Evolutionary conservation across 2,888 invertebrate genomes (phyloP), one percentile per base, ranked within the genome.

Genomic region (Magallana nippona): DNA sequence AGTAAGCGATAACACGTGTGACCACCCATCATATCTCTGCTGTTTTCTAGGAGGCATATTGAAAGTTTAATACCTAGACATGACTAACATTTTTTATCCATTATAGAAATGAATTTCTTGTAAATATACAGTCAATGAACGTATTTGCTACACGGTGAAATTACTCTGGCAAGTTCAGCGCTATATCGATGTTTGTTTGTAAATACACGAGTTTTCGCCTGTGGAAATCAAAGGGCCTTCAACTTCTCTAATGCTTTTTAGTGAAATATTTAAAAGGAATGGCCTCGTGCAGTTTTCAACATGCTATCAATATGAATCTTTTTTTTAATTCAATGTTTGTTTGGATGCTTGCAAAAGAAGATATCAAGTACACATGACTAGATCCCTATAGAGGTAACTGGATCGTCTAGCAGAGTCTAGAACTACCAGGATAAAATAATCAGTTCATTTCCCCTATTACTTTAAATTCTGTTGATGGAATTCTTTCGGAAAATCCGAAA

Each of bases 31-130:
- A 71, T 71, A 71, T 71, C 27, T 27, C 15, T 32, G 71, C 27
- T 15, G 13, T 71, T 71, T 71, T 32, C 71, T 32, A 13, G 22
- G 71, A 71, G 32, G 71, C 71, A 27, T 15, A 71, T 71, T 32
- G 22, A 32, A 44, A 44, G 44, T 44, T 44, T 44, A 44, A 44
- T 5, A 44, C 5, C 44, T 44, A 71, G 22, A 71, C 32, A 71
- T 15, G 71, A 71, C 13, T 27, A 1, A 71, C 71, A 71, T 71
- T 32, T 44, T 44, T 71, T 32, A 15, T 71, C 27, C 71, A 71
- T 71, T 71, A 44, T 44, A 71, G 71, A 32, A 71, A 71, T 71
- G 71, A 71, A 27, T 71, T 71, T 71, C 71, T 11, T 71, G 71
- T 27, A 27, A 71, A 71, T 27, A 71, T 71, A 32, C 32, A 71